A percentile compares a stretch with the other conserved stretches of the same genome.
phyloP scores from a whole-genome alignment of 2,888 invertebrate genomes.

The Corythucha ciliata region DNA sequence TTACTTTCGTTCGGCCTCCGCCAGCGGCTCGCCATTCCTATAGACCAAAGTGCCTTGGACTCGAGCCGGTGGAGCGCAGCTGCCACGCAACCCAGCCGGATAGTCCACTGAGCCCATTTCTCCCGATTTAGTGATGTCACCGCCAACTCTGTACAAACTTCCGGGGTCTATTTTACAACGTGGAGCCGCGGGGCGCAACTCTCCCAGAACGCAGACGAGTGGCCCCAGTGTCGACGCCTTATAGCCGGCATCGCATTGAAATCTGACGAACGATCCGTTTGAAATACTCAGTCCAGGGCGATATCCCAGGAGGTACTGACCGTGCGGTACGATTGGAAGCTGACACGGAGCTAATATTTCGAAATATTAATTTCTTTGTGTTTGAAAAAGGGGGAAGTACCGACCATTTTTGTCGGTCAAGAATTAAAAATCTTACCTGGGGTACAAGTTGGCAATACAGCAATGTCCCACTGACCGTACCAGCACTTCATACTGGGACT shows the following conservation, averaged over 20 bases:
- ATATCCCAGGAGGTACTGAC: conserved; percentile 67
- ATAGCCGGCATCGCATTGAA: conserved; percentile 54
- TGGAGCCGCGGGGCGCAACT: conserved; percentile 51
- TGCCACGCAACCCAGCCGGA: conserved; percentile 37
- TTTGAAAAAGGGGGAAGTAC: not conserved
- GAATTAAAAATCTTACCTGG: conserved; percentile 47
- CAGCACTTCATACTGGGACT: conserved; percentile 64
- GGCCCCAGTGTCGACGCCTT: conserved; percentile 42
- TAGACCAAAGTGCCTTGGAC: conserved; percentile 66
- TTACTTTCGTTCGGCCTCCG: conserved; percentile 53
- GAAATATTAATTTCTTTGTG: not conserved
- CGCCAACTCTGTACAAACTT: conserved; percentile 38
- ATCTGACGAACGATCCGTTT: conserved; percentile 67
- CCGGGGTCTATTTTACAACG: conserved; percentile 43
- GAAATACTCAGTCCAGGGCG: conserved; percentile 69
- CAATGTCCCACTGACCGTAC: conserved; percentile 73
- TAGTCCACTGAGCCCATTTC: conserved; percentile 39
- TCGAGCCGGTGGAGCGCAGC: conserved; percentile 59
- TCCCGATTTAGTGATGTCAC: conserved; percentile 44
- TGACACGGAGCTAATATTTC: conserved; percentile 48
- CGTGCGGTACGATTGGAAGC: conserved; percentile 55
- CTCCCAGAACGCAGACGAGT: conserved; percentile 55
- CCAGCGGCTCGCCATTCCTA: conserved; percentile 58
- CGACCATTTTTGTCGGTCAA: not conserved
- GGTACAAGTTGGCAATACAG: conserved; percentile 64